Evolutionary conservation across 30 jellyfish, hydroid and myxozoan genomes (phyloP), one percentile per base, ranked within the genome.

Genomic region (Nemopilema nomurai): DNA sequence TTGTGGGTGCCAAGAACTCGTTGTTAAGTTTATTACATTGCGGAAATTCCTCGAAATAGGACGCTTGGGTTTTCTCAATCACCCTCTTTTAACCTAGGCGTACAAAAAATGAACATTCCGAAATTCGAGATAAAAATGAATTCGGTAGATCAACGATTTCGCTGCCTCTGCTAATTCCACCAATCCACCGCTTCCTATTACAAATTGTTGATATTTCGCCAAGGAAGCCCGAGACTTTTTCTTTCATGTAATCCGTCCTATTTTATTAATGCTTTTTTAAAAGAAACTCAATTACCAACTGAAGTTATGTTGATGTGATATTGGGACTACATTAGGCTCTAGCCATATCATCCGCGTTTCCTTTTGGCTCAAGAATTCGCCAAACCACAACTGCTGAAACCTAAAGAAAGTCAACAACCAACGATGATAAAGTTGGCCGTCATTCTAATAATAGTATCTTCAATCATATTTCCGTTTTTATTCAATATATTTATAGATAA

Each of bases 381-480:
- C 87, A 77, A 77, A 76, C 87, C 87, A 77, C 87, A 77, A 68
- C 29, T 77, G 62, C 57, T 53, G 33, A 16, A 4, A 62, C 21
- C 53, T 28, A 76, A 77, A 52, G 78, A 62, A 57, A 28, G 69
- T 77, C 52, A 28, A 24, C 78, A 18, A 53, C 77, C 25, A 31
- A 52, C 8, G 78, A 70, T 25, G 80, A 70, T 70, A 70, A 70
- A 28, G 16, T 70, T 52, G 23, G 23, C 29, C 50, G 57, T 41
- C 57, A 13, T 8, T 49, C 83, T 31, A 73, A 31, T 30, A 21
- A 1, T 73, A 73, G 83, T 50, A 7, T 24, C 8, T 18, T 62
- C 65, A 66, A 77, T 77, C 66, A 32, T 30, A 77, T 77, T 77
- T 77, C 77, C 77, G 63, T 49, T 57, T 77, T 77, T 28, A 24